Conservation (phyloP, 2,888 invertebrate species). For the Eristalis pertinax region DNA sequence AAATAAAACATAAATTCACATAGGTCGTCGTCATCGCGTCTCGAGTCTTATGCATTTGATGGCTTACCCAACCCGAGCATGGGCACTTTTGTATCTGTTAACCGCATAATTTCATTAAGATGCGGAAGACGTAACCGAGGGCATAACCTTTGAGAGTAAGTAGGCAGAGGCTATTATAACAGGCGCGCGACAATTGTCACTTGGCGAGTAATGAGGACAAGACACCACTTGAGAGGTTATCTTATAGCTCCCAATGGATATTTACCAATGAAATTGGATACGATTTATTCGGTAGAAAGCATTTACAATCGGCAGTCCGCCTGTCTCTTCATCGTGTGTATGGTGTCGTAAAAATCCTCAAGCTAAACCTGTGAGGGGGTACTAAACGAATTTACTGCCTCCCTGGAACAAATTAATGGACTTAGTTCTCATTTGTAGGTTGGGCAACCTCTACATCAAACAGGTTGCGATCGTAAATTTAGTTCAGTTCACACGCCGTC, state of each 20-base stretch:
- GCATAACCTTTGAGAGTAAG: constrained; percentile 48
- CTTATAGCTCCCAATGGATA: neutral
- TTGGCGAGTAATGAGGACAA: constrained; percentile 17
- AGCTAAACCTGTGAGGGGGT: neutral
- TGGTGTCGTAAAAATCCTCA: neutral
- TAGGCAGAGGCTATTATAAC: neutral
- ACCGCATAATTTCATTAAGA: constrained; percentile 63
- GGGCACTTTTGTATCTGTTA: constrained; percentile 50
- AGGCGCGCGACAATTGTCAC: constrained; percentile 18
- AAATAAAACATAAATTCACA: constrained; percentile 42
- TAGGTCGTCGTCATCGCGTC: constrained; percentile 4
- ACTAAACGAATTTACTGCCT: neutral
- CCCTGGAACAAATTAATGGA: neutral
- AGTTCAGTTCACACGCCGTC: neutral
- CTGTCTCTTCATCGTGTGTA: neutral
- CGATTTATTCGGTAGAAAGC: neutral
- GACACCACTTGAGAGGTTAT: neutral
- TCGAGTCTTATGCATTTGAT: constrained; percentile 53
- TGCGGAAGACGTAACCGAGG: constrained; percentile 50
- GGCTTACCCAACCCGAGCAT: constrained; percentile 45
- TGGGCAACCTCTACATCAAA: neutral
- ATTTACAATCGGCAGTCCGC: neutral
- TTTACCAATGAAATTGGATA: constrained; percentile 23
- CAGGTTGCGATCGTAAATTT: neutral
- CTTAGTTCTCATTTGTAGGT: neutral